Evolutionary conservation across 1,140 invertebrate species (phyloP), one percentile per base, ranked within the genome.

Genomic region (Drosophila repleta): DNA sequence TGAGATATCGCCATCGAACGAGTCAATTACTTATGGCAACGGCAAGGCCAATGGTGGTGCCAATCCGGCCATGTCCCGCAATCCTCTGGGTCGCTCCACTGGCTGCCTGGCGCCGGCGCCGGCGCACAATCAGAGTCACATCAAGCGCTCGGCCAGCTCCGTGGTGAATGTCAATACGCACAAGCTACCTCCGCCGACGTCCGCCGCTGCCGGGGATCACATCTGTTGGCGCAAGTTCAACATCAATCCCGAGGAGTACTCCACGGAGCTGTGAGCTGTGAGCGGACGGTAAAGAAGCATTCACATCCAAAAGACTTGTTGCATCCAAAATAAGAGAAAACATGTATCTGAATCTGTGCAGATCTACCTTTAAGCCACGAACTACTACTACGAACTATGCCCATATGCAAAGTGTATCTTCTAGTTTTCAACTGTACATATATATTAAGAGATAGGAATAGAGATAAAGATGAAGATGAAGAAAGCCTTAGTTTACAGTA

Each of bases 181-280:
- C 32, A 91, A 91, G 37, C 43, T 89, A 55, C 84, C 90, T 55
- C 84, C 87, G 17, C 76, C 70, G n/a, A 78, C 68, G 4, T 52
- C 63, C 6, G 74, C 79, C 5, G 70, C 72, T 15, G 76, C 80
- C 11, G 76, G 72, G 2, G 91, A 92, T 67, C 90, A 91, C 68
- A 91, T 91, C 49, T 91, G 90, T 45, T 91, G 90, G 90, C 80
- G 90, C 15, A 91, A 91, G 66, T 91, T 91, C 53, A 90, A 90
- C 26, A 85, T 91, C 32, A 91, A 91, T 65, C 73, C 90, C 51
- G 83, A 91, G 63, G 90, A 91, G 58, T 91, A 91, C 65, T 91
- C 90, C 52, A 91, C 90, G 49, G 90, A 91, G 76, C 71, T 91
- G 90, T 91, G 76, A 90, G 35, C 72, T 51, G 49, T 62, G 41